Evolutionary conservation across 1,140 invertebrate genomes (phyloP), one percentile per base, ranked within the genome.

Genomic region (Helicoverpa zea): DNA sequence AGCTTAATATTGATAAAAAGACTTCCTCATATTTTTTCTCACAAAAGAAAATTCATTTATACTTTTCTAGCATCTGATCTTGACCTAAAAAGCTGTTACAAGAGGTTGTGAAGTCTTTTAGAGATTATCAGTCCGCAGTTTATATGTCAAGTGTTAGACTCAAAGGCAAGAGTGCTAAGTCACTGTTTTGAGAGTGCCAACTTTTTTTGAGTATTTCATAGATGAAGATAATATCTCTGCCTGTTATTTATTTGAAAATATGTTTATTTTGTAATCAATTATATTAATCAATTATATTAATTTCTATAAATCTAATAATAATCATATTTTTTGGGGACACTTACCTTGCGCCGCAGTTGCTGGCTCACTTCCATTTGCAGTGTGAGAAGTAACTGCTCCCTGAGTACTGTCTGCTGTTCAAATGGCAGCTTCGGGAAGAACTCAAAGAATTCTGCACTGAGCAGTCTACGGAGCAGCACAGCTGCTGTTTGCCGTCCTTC

Each of bases 361-460:
- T 97, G 97, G 35, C 95, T 96, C 84, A 98, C 97, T 89, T 98
- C 98, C 91, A 97, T 96, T 89, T 98, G 97, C 58, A 99, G 96
- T 23, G 97, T 97, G 29, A 97, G 86, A 16, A 99, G 95, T 66
- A 99, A 96, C 92, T 99, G 97, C 84, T 97, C 96, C 90, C 99
- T 98, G 23, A 99, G 96, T 87, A 98, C 97, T 29, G 95, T 95
- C 91, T 99, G 98, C 78, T 97, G 96, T 88, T 99, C 98, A 35
- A 96, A 96, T 18, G 97, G 95, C 64, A 99, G 95, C 96, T 98
- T 96, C 7, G 97, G 96, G 95, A 98, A 99, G 89, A 99, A 98
- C 29, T 99, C 98, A 85, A 97, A 96, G 90, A 99, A 99, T 84
- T 99, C 98, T 61, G 97, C 97, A 49, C 98, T 97, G 86, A 99